Conservation (phyloP, 1,140 invertebrate species). For the Berghia stephanieae region DNA sequence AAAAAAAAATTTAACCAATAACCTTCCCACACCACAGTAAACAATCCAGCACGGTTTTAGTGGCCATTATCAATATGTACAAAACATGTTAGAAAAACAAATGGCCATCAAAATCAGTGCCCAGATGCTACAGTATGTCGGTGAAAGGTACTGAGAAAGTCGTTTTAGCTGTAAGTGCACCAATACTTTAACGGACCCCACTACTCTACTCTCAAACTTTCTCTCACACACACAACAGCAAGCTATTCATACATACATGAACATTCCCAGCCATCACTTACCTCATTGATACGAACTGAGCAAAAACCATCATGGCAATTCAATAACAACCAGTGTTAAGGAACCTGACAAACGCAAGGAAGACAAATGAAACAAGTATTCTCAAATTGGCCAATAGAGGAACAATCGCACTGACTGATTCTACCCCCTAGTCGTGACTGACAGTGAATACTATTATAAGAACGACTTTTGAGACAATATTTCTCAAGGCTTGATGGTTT, state of each 20-base stretch:
- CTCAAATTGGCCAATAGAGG: background rate
- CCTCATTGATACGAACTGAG: background rate
- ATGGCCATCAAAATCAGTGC: background rate
- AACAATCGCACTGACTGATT: background rate
- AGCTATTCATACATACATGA: background rate
- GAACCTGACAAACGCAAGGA: background rate
- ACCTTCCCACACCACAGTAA: constrained; percentile 18
- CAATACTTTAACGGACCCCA: constrained; percentile 3
- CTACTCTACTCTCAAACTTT: background rate
- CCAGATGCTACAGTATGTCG: background rate
- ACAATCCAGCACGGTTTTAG: background rate
- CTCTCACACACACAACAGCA: background rate
- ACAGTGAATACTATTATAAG: too few species aligned
- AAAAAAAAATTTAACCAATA: too few species aligned
- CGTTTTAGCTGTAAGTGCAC: constrained; percentile 35
- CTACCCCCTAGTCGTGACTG: too few species aligned
- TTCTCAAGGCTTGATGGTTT: too few species aligned
- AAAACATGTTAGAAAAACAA: background rate
- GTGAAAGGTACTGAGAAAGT: constrained; percentile 26
- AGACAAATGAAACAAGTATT: background rate
- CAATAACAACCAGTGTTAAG: background rate
- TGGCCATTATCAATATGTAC: constrained; percentile 5
- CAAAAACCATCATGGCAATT: background rate
- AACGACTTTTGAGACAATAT: too few species aligned
- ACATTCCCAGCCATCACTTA: background rate